These are phyloP conservation scores for Sarcophaga subvicina DNA, from an alignment of 2,888 invertebrate species.

Conservation along the genomic window DNA sequence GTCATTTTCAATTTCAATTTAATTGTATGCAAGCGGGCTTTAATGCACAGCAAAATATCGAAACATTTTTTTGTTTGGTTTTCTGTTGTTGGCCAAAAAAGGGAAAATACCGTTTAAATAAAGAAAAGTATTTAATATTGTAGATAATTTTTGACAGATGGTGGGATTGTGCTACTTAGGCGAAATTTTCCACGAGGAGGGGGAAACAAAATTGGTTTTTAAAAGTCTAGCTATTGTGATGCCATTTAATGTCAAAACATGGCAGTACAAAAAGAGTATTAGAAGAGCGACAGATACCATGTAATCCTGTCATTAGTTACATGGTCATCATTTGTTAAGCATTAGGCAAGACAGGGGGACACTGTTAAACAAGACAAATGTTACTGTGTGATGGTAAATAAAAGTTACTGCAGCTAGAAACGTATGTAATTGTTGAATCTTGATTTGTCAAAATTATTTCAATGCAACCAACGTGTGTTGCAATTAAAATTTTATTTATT, in stretches of 20 bases:
- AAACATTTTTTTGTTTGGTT: background rate
- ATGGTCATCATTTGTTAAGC: constrained; percentile 64
- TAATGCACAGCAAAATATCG: constrained; percentile 19
- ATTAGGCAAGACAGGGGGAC: background rate
- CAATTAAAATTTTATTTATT: constrained; percentile 2
- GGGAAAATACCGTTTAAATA: constrained; percentile 47
- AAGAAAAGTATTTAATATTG: constrained; percentile 55
- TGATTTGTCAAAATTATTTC: background rate
- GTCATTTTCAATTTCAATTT: constrained; percentile 64
- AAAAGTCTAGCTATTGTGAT: constrained; percentile 42
- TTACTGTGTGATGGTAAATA: background rate
- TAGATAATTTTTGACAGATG: constrained; percentile 64
- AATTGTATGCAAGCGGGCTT: constrained; percentile 55
- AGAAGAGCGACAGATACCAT: constrained; percentile 30
- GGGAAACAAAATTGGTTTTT: background rate
- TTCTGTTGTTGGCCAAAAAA: constrained; percentile 26
- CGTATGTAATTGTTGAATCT: no score
- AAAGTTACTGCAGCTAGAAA: background rate
- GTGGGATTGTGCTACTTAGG: constrained; percentile 52
- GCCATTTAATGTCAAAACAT: constrained; percentile 55
- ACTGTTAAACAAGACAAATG: background rate
- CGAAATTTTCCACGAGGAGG: background rate
- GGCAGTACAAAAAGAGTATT: background rate
- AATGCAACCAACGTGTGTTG: background rate
- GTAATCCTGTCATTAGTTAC: constrained; percentile 63